Percentiles rank a stretch among this genome's conserved stretches.
Evolutionary conservation across 2,888 invertebrate genomes (phyloP).

Genomic region (Thera britannica): DNA sequence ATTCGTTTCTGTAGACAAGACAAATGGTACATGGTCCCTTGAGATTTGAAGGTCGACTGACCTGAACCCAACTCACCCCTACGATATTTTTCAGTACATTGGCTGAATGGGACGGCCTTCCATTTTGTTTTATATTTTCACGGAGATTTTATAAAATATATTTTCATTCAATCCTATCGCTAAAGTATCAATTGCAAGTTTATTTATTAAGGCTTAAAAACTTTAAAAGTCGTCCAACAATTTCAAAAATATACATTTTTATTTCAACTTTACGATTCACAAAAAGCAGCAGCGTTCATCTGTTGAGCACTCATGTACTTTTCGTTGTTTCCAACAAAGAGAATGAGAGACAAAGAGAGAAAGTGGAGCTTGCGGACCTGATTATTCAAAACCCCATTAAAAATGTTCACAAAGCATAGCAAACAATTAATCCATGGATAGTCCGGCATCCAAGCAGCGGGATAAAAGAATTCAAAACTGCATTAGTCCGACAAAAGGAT

Average conservation of each 20-base stretch:
- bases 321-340: slow-evolving; percentile 1
- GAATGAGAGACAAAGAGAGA: neutral
- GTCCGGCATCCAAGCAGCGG: slow-evolving; percentile 21
- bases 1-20: slow-evolving; percentile 26
- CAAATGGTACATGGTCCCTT: slow-evolving; percentile 25
- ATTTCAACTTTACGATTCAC: neutral
- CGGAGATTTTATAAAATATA: neutral
- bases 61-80: slow-evolving; percentile 23
- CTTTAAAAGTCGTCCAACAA: neutral
- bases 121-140: neutral
- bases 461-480: slow-evolving; percentile 28
- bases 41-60: slow-evolving; percentile 27
- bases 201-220: neutral
- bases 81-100: slow-evolving; percentile 17
- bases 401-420: slow-evolving; percentile 16
- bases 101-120: neutral
- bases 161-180: neutral
- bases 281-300: neutral
- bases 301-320: neutral
- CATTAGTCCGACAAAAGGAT: slow-evolving; percentile 26
- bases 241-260: neutral
- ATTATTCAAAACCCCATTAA: slow-evolving; percentile 16
- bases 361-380: neutral
- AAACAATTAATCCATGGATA: slow-evolving; percentile 25
- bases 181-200: neutral